A percentile compares a stretch with the other conserved stretches of the same genome.
These are phyloP conservation scores for Ceratoteleas bidentatus DNA, from an alignment of 1,140 invertebrate genomes.

Conservation along the genomic window DNA sequence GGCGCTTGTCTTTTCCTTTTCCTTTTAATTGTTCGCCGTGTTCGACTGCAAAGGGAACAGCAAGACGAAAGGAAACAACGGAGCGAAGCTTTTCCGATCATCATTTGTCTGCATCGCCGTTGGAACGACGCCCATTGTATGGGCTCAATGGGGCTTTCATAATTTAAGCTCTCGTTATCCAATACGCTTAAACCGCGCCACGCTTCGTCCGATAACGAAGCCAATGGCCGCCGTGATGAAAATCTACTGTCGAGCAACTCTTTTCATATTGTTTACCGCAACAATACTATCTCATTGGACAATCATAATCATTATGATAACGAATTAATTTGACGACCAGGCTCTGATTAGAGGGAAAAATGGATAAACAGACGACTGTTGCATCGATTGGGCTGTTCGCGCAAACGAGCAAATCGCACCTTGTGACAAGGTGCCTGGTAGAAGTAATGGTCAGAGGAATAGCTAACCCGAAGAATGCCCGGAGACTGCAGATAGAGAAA, in stretches of 20 bases:
- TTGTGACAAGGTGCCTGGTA: neutral
- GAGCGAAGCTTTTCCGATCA: constrained; percentile 62
- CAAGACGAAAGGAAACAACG: constrained; percentile 58
- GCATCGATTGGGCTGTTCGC: neutral
- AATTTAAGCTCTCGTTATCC: constrained; percentile 70
- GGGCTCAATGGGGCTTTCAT: constrained; percentile 66
- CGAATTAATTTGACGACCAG: constrained; percentile 31
- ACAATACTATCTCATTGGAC: constrained; percentile 44
- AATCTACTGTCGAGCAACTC: constrained; percentile 45
- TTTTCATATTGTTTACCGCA: constrained; percentile 42
- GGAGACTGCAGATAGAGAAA: too few species aligned
- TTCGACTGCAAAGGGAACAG: constrained; percentile 64
- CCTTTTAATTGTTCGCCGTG: constrained; percentile 66
- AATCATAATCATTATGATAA: constrained; percentile 47
- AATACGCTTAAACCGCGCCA: constrained; percentile 66
- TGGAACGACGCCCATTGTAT: constrained; percentile 66
- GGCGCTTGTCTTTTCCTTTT: constrained; percentile 63
- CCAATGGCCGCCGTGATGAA: constrained; percentile 61
- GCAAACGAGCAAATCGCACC: too few species aligned
- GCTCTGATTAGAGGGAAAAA: neutral
- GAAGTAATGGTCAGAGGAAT: neutral
- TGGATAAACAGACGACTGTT: neutral
- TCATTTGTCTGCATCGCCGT: constrained; percentile 66
- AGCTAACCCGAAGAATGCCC: too few species aligned
- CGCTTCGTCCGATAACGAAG: constrained; percentile 68